phyloP scores from a whole-genome alignment of 2,113 vertebrate genomes.

The Anas platyrhynchos region DNA sequence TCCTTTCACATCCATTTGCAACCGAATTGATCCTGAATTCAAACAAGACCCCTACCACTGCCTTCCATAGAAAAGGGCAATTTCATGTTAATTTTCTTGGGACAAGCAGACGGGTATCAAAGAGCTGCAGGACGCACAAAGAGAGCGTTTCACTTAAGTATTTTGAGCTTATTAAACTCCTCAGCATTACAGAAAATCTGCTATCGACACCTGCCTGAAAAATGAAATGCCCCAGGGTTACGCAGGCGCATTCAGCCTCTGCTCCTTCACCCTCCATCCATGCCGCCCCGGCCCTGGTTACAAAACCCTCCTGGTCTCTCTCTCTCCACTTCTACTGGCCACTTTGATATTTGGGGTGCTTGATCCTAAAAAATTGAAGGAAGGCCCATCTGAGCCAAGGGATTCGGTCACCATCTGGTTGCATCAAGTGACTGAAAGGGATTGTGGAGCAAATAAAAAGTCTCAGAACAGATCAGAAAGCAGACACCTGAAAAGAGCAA shows the following conservation, averaged over 20 bases:
- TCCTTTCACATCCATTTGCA: constrained; percentile 1
- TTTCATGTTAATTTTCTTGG: background rate
- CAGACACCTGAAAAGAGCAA: background rate
- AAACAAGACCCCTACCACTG: background rate
- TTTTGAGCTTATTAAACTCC: background rate
- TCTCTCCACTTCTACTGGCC: background rate
- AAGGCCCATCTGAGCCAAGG: background rate
- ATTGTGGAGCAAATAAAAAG: background rate
- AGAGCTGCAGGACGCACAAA: background rate
- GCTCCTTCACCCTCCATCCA: background rate
- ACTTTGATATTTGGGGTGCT: background rate
- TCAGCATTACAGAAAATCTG: background rate
- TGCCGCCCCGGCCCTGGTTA: background rate
- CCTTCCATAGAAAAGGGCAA: background rate
- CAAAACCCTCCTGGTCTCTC: background rate
- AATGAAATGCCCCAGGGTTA: background rate
- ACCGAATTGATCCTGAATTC: constrained; percentile 41
- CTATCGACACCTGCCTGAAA: constrained; percentile 16
- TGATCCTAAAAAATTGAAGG: background rate
- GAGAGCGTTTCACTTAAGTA: background rate
- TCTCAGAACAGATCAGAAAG: background rate
- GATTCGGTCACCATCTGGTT: background rate
- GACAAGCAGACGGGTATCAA: background rate
- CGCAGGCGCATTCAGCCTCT: background rate
- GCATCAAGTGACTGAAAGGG: background rate